Evolutionary conservation across 1,140 invertebrate species (phyloP), one percentile per base, ranked within the genome.

Genomic region (Tetraneura akinire): DNA sequence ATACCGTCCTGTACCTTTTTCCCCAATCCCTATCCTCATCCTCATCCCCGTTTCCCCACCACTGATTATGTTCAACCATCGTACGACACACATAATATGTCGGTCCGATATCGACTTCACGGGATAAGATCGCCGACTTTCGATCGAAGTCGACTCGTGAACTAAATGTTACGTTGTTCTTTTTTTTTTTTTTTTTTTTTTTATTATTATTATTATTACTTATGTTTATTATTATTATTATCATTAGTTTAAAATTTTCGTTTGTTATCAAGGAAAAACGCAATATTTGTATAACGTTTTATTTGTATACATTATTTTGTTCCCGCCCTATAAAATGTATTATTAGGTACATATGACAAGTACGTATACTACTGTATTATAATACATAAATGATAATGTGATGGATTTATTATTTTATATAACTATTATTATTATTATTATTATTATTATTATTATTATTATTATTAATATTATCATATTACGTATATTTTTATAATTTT

Each of bases 141-240:
- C n/a, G n/a, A n/a, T n/a, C n/a, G n/a, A n/a, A n/a, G n/a, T 21
- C 14, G 45, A 16, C 14, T 1, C 45, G 16, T 3, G 13, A 49
- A 45, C 32, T 49, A 9, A 14, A 71, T 71, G 68, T 71, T 71
- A 71, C 16, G 68, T 71, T 71, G 42, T 70, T 71, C 26, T 45
- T 68, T 68, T 45, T 42, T 32, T 23, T 32, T n/a, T 32, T 16
- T 60, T 16, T 60, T 60, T 29, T 57, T 60, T 60, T 60, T 26
- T 13, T 23, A 21, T 60, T 23, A 26, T 60, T 60, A 26, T 23
- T 60, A 60, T 18, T 13, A 18, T 18, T 18, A 3, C 14, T 51
- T 51, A 51, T 51, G 4, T 51, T 16, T 14, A 21, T 21, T 53
- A 4, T 53, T 53, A n/a, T n/a, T n/a, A n/a, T n/a, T n/a, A n/a